A percentile compares a stretch with the other conserved stretches of the same genome.
Evolutionary conservation across 2,888 invertebrate species (phyloP).

Genomic region (Cordylochernes scorpioides): DNA sequence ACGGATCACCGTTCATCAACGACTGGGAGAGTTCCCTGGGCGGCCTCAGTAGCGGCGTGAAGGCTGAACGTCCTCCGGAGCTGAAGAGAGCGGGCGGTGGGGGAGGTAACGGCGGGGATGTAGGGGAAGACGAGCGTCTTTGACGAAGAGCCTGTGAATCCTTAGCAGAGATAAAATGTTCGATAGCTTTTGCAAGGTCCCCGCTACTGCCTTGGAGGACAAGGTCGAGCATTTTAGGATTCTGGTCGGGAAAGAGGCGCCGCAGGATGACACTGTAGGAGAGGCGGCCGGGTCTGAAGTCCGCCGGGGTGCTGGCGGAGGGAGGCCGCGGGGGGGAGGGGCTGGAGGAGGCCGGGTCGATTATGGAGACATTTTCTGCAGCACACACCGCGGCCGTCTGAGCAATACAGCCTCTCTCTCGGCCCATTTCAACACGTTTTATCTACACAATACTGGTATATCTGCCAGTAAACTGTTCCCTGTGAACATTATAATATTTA

Average conservation of each 20-base stretch:
- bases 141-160: slow-evolving; percentile 10
- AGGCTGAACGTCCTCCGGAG: slow-evolving; percentile 15
- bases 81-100: slow-evolving; percentile 3
- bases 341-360: too few species aligned
- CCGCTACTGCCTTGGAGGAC: slow-evolving; percentile 76
- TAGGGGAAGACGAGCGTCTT: slow-evolving; percentile 24
- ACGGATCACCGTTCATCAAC: too few species aligned
- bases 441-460: too few species aligned
- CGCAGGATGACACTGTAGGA: slow-evolving; percentile 42
- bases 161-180: slow-evolving; percentile 35
- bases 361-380: too few species aligned
- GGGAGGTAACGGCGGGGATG: slow-evolving; percentile 16
- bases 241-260: slow-evolving; percentile 65
- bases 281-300: slow-evolving; percentile 12
- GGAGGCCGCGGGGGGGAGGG: too few species aligned
- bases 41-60: slow-evolving; percentile 19
- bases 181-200: slow-evolving; percentile 63
- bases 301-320: slow-evolving; percentile 10
- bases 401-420: too few species aligned
- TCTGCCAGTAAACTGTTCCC: too few species aligned
- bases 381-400: too few species aligned
- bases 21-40: slow-evolving; percentile 13
- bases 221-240: slow-evolving; percentile 57
- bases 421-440: too few species aligned
- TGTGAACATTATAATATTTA: too few species aligned